Base-by-base conservation (phyloP, 2,797 vertebrate genomes). In the Gallinago stenura region DNA sequence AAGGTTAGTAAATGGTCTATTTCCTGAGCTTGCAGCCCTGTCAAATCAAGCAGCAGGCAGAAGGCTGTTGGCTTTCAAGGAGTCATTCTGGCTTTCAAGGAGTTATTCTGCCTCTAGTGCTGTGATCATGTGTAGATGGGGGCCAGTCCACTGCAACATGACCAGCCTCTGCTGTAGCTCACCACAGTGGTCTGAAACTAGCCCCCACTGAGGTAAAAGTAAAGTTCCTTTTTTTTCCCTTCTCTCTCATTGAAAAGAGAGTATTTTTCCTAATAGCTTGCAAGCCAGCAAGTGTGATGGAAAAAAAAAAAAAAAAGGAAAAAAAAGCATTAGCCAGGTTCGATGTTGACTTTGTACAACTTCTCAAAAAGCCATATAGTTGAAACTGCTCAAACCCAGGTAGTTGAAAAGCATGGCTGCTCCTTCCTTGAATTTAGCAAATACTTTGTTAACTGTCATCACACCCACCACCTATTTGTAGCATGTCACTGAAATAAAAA, bases 11-110 rank as follows among this genome's bases (percentile, higher is more conserved):
- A 94, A 91, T 62, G 72, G 61, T 25, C 57, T 83, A 24, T 71
- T 81, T 94, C 87, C 88, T 90, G 79, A 90, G 69, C 69, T 64
- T 88, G 43, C 62, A 90, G 28, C 30, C 54, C 39, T 76, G 87
- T 88, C 54, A 82, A 79, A 89, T 65, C 43, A 54, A 86, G 87
- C 83, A 83, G 61, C 84, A 88, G 84, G 65, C 91, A 70, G 53
- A 93, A 82, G 71, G 50, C 61, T 91, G 53, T 60, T 89, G 76
- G 35, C 57, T 93, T 91, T 71, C 31, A 51, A 72, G 65, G 68
- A 76, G 46, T 81, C 25, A 4, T 51, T 92, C 43, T 89, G 76
- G 35, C 57, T 93, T 91, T 71, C 33, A 51, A 72, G 65, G 68
- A 76, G 46, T 81, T 25, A 4, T 51, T 92, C 39, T 90, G 72